Evolutionary conservation across 2,113 vertebrate species (phyloP).

Genomic region (Mellivora capensis): DNA sequence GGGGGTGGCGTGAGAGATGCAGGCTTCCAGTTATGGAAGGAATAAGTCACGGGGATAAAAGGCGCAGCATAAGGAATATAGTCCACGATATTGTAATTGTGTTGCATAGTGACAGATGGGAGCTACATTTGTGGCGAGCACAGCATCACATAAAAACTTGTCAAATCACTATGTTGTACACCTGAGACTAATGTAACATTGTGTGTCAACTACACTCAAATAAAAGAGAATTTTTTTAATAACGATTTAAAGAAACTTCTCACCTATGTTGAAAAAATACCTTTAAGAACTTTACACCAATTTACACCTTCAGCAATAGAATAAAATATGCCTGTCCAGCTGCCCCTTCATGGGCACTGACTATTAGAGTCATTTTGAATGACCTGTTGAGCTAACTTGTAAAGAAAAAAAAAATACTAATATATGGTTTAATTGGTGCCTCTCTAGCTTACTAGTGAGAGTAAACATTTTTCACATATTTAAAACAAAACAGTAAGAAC

Average conservation of each 20-base stretch:
- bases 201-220: neutral
- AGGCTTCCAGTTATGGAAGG: neutral
- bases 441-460: neutral
- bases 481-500: neutral
- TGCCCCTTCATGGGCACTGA: neutral
- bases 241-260: neutral
- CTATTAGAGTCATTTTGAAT: neutral
- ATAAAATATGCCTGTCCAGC: neutral
- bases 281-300: neutral
- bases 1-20: neutral
- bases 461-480: neutral
- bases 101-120: neutral
- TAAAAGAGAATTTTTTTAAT: neutral
- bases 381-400: neutral
- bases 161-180: neutral
- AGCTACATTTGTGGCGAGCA: neutral
- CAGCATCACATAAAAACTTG: neutral
- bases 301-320: neutral
- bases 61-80: neutral
- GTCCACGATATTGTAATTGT: neutral
- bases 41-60: neutral
- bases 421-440: neutral
- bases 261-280: neutral
- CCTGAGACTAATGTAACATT: neutral
- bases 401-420: neutral